These are phyloP conservation scores for Plutella xylostella DNA, from an alignment of 2,888 invertebrate species.

Conservation along the genomic window DNA sequence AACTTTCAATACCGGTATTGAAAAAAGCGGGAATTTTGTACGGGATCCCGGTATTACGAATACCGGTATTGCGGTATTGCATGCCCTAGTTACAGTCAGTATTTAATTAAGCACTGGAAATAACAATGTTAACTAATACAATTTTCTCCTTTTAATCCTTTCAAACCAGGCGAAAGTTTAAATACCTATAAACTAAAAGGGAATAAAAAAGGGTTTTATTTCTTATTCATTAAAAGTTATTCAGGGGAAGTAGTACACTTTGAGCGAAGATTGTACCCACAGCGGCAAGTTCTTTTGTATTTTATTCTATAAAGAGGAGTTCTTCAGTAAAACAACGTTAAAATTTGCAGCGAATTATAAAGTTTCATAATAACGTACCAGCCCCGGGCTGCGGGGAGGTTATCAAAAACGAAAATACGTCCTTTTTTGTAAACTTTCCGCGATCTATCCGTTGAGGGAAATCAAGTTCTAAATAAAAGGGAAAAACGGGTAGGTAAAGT, in stretches of 20 bases:
- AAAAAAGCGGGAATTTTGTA: no score
- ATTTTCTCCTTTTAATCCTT: no score
- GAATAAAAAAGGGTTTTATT: conserved; percentile 31
- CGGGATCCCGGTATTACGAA: no score
- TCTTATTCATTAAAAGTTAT: conserved; percentile 66
- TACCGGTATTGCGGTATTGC: no score
- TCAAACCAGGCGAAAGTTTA: no score
- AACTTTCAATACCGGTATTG: no score
- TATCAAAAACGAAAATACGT: conserved; percentile 48
- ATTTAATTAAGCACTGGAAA: no score
- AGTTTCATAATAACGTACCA: conserved; percentile 63
- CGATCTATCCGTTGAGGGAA: conserved; percentile 11
- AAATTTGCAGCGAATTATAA: conserved; percentile 63
- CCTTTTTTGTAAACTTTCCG: conserved; percentile 39
- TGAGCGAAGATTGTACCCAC: conserved; percentile 50
- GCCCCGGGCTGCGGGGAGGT: conserved; percentile 54
- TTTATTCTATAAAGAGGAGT: conserved; percentile 57
- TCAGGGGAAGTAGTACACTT: conserved; percentile 49
- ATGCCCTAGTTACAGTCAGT: no score
- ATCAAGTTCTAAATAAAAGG: background rate
- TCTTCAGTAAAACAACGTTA: conserved; percentile 63
- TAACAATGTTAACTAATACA: no score
- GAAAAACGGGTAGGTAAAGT: no score
- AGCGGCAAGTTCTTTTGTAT: conserved; percentile 60
- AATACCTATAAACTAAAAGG: conserved; percentile 20